Evolutionary conservation across 2,888 invertebrate genomes (phyloP).

Genomic region (Drosophila flavopinicola): DNA sequence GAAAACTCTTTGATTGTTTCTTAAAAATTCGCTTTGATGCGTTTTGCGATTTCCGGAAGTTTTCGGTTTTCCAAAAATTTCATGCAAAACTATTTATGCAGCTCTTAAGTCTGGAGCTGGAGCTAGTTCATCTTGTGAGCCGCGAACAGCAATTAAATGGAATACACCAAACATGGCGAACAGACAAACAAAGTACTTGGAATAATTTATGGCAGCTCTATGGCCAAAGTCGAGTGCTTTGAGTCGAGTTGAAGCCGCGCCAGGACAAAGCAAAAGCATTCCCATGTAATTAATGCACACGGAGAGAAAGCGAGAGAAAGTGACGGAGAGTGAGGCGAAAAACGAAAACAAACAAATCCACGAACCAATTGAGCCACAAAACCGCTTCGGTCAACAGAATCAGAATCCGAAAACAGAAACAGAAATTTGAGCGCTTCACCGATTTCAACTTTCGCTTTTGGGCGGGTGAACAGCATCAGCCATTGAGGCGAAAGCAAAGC

Average conservation of each 20-base stretch:
- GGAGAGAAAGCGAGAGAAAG: not conserved
- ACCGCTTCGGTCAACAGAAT: slow-evolving; percentile 73
- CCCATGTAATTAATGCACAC: slow-evolving; percentile 53
- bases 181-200: slow-evolving; percentile 58
- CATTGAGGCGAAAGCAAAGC: slow-evolving; percentile 52
- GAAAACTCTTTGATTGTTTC: too few relatives aligned
- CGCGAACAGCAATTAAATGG: slow-evolving; percentile 53
- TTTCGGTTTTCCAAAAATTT: too few relatives aligned
- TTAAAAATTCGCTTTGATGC: too few relatives aligned
- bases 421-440: too few relatives aligned
- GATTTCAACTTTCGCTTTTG: slow-evolving; percentile 53
- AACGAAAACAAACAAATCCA: slow-evolving; percentile 40
- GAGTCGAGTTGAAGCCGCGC: not conserved
- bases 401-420: slow-evolving; percentile 21
- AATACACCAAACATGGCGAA: slow-evolving; percentile 35
- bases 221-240: not conserved
- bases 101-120: not conserved
- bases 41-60: too few relatives aligned
- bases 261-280: slow-evolving; percentile 7
- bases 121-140: not conserved
- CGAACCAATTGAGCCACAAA: slow-evolving; percentile 46
- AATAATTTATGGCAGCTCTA: slow-evolving; percentile 57
- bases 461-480: slow-evolving; percentile 22
- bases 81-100: too few relatives aligned
- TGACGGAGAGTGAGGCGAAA: too few relatives aligned